Evolutionary conservation across 2,888 invertebrate species (phyloP).

Genomic region (Aporophyla nigra): DNA sequence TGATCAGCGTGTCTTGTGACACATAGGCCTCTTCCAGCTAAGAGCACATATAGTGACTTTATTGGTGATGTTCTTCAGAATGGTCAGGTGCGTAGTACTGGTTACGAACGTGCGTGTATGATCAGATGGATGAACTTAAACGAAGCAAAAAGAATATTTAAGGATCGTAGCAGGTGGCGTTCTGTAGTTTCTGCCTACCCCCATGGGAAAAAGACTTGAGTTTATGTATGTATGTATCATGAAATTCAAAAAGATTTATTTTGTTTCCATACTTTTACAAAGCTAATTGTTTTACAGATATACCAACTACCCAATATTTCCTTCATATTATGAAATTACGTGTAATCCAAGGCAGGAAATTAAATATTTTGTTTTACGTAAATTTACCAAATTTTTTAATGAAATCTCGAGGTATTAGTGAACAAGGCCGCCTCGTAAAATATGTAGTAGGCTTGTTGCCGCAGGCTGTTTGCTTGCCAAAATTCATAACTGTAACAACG

Average conservation of each 20-base stretch:
- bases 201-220: too few relatives aligned
- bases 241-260: neutral
- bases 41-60: too few relatives aligned
- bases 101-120: too few relatives aligned
- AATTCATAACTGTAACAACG: conserved; percentile 2
- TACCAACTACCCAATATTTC: neutral
- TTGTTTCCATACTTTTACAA: neutral
- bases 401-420: neutral
- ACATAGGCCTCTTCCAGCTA: too few relatives aligned
- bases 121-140: too few relatives aligned
- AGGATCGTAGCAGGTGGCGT: too few relatives aligned
- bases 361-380: neutral
- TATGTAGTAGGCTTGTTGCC: neutral
- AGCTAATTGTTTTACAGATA: neutral
- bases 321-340: neutral
- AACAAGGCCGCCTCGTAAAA: conserved; percentile 13
- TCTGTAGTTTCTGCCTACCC: too few relatives aligned
- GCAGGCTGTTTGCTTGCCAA: neutral
- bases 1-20: too few relatives aligned
- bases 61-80: too few relatives aligned
- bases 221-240: neutral
- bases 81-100: too few relatives aligned
- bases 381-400: conserved; percentile 6
- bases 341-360: neutral
- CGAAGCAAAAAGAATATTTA: too few relatives aligned